A percentile compares a stretch with the other conserved stretches of the same genome.
These are phyloP conservation scores for Willisornis vidua DNA, from an alignment of 2,113 vertebrate genomes.

Conservation along the genomic window DNA sequence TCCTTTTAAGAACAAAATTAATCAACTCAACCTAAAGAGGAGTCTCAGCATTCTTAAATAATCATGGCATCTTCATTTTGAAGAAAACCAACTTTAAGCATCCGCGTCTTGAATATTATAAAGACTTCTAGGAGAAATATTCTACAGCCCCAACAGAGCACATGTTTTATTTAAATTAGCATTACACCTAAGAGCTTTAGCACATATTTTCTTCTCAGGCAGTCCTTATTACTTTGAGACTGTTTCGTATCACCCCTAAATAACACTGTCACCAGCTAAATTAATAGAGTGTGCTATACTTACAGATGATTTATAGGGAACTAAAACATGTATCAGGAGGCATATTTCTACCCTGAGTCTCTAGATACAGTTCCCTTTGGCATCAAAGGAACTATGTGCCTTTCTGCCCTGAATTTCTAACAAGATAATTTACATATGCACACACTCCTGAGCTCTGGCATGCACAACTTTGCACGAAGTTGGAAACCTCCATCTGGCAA, in stretches of 20 bases:
- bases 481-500: not conserved
- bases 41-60: not conserved
- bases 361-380: not conserved
- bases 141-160: not conserved
- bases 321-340: not conserved
- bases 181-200: slow-evolving; percentile 43
- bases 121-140: not conserved
- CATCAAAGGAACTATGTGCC: not conserved
- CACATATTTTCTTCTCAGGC: slow-evolving; percentile 28
- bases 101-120: not conserved
- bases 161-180: slow-evolving; percentile 39
- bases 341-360: not conserved
- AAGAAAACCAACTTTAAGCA: not conserved
- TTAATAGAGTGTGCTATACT: not conserved
- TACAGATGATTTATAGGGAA: slow-evolving; percentile 26
- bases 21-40: not conserved
- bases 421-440: not conserved
- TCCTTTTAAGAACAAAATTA: not conserved
- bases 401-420: slow-evolving; percentile 25
- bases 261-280: slow-evolving; percentile 35
- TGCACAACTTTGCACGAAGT: not conserved
- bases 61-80: not conserved
- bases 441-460: not conserved
- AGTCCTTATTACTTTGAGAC: slow-evolving; percentile 29
- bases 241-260: not conserved